phyloP scores from a whole-genome alignment of 2,113 vertebrate genomes.

The Mesoclemmys tuberculata region DNA sequence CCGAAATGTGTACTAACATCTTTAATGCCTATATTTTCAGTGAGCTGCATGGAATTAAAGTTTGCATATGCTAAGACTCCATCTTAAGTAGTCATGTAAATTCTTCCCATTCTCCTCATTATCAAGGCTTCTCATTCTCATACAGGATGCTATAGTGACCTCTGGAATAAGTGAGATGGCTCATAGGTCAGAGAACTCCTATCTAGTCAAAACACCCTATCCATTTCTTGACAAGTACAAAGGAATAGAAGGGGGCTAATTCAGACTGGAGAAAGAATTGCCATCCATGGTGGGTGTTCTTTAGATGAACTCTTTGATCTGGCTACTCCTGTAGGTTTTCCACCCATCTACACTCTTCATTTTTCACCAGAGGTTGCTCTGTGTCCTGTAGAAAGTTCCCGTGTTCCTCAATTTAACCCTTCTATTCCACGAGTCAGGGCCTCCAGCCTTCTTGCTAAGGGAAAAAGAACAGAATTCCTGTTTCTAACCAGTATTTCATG shows the following conservation, averaged over 20 bases:
- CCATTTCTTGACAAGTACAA: not conserved
- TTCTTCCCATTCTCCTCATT: not conserved
- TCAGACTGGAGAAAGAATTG: not conserved
- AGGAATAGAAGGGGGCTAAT: not conserved
- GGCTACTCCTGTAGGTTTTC: not conserved
- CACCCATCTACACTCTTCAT: not conserved
- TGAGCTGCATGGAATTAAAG: constrained; percentile 41
- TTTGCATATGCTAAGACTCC: not conserved
- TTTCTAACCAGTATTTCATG: not conserved
- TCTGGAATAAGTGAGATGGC: not conserved
- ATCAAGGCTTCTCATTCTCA: not conserved
- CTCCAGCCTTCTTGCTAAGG: not conserved
- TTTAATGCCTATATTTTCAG: constrained; percentile 33
- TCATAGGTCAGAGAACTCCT: constrained; percentile 12
- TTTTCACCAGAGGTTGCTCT: not conserved
- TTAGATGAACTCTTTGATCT: not conserved
- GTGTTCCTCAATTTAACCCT: not conserved
- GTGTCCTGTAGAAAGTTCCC: not conserved
- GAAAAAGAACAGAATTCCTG: not conserved
- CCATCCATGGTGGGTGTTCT: not conserved
- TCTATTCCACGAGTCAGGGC: not conserved
- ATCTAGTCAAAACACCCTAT: not conserved
- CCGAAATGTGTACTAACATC: constrained; percentile 39
- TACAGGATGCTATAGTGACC: not conserved
- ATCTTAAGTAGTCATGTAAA: not conserved